These are phyloP conservation scores for Chaenodraco wilsoni DNA, from an alignment of 2,797 vertebrate genomes.

Conservation along the genomic window DNA sequence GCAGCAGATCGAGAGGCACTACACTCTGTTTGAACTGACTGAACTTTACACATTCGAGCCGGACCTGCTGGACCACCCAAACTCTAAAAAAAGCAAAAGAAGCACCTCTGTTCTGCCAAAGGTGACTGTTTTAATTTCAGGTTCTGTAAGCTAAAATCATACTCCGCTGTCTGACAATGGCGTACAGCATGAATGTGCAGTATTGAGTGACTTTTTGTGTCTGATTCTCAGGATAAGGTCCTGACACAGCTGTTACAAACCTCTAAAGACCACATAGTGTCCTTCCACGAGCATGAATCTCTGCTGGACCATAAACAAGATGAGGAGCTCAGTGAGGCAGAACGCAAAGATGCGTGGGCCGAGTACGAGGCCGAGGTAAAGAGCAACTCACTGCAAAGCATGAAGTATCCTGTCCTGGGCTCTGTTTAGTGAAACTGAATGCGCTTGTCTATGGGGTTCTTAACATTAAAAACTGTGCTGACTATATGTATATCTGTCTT, in stretches of 20 bases:
- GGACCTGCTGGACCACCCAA: conserved; percentile 89
- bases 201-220: neutral
- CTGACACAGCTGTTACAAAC: conserved; percentile 87
- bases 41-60: conserved; percentile 96
- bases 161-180: neutral
- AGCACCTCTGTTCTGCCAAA: conserved; percentile 86
- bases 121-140: conserved; percentile 69
- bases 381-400: conserved; percentile 4
- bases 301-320: conserved; percentile 96
- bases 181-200: neutral
- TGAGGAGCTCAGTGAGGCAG: conserved; percentile 95
- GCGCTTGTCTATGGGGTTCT: no score
- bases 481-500: conserved; percentile 10
- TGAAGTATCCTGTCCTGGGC: neutral
- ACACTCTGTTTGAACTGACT: conserved; percentile 93
- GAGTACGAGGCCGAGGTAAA: conserved; percentile 95
- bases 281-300: conserved; percentile 94
- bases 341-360: conserved; percentile 94
- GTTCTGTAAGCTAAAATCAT: neutral
- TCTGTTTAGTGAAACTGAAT: neutral
- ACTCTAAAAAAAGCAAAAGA: conserved; percentile 91
- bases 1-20: conserved; percentile 97
- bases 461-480: neutral
- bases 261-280: conserved; percentile 91
- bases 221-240: conserved; percentile 85